Conservation (phyloP, 1,140 invertebrate species). For the Trichonephila inaurata region DNA sequence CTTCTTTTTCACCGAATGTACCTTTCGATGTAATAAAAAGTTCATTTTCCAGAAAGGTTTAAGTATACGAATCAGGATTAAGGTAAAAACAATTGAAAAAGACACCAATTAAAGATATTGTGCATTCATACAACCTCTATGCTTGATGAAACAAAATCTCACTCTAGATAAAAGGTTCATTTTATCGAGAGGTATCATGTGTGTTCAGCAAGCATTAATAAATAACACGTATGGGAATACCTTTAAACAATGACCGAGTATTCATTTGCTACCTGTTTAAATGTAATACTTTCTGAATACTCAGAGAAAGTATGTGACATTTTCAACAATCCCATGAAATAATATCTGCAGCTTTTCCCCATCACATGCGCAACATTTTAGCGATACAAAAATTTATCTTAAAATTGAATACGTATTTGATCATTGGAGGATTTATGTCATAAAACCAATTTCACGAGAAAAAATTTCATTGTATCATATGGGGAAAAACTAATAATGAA, state of each 20-base stretch:
- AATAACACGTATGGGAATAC: background rate
- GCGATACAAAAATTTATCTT: no score
- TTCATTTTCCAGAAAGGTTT: slow-evolving; percentile 22
- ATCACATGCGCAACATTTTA: no score
- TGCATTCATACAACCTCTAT: background rate
- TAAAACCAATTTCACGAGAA: no score
- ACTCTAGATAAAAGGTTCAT: background rate
- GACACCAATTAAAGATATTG: slow-evolving; percentile 11
- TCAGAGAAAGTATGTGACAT: background rate
- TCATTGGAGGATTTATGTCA: no score
- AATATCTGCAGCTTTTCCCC: no score
- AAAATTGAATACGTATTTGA: no score
- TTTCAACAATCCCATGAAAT: background rate
- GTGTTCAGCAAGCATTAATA: background rate
- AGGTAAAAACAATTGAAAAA: background rate
- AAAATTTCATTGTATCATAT: no score
- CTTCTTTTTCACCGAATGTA: background rate
- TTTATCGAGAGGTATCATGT: background rate
- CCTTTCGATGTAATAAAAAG: background rate
- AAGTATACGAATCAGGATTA: background rate
- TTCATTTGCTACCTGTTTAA: background rate
- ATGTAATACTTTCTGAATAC: background rate
- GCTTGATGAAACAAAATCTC: background rate
- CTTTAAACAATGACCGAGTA: background rate
- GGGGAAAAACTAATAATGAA: no score